Evolutionary conservation across 2,113 vertebrate genomes (phyloP), one percentile per base, ranked within the genome.

Genomic region (Bos javanicus): DNA sequence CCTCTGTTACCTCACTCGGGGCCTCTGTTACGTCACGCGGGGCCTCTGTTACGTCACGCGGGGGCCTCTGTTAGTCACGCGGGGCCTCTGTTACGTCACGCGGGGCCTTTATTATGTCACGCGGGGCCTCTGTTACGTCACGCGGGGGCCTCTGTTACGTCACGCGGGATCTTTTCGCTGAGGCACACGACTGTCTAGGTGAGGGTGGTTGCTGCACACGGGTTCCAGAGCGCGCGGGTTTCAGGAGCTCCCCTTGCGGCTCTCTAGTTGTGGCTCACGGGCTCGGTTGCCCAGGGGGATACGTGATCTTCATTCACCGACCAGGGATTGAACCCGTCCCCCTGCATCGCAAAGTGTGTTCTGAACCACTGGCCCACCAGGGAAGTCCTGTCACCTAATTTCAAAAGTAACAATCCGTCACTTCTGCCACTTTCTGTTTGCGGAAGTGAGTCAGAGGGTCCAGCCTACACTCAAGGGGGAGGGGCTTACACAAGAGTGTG

Each of bases 101-200:
- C 0, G 9, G 56, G 56, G 8, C 14, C 60, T 33, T 3, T 64
- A 16, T 8, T 7, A 33, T 0, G 0, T 64, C 33, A 19, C 0
- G 7, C 2, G 16, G 33, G 62, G 17, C 52, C 54, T 57, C 21
- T 57, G 56, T 57, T 57, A 57, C 1, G 0, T 57, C 56, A 14
- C 1, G 2, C 0, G 5, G 26, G 59, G 56, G 3, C 8, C 6
- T 23, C 1, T 57, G 8, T 23, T 23, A 26, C 1, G 0, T 67
- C 33, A 19, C 1, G 8, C 8, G 17, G 33, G 64, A n/a, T n/a
- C 64, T 67, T 9, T 4, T 36, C 4, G 8, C 10, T 67, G 64
- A 67, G 33, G 33, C 17, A 10, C 33, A 36, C 17, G 1, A 36
- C 64, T 71, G 16, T 36, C 64, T 36, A 36, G 9, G 4, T 67